A percentile compares a stretch with the other conserved stretches of the same genome.
Evolutionary conservation across 2,888 invertebrate genomes (phyloP).

Genomic region (Metellina segmentata): DNA sequence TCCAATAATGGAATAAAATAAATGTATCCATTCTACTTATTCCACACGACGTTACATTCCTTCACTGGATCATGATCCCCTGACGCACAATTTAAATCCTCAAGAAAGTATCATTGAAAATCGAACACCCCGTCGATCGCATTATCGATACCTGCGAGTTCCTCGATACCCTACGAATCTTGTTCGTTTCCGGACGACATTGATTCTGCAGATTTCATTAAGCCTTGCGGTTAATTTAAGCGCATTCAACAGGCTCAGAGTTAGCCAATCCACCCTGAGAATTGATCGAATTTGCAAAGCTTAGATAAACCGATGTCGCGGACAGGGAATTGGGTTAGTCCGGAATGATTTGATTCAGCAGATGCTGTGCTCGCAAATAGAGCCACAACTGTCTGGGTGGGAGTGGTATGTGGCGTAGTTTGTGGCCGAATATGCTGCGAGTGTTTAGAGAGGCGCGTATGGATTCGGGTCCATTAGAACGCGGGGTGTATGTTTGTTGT

Average conservation of each 20-base stretch:
- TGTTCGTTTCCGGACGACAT: neutral
- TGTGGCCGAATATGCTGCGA: neutral
- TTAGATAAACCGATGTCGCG: slow-evolving; percentile 35
- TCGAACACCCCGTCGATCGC: neutral
- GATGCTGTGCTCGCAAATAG: slow-evolving; percentile 1
- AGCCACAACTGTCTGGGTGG: neutral
- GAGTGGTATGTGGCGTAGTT: no score
- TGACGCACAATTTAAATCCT: neutral
- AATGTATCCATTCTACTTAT: no score
- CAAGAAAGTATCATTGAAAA: neutral
- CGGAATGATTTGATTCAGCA: neutral
- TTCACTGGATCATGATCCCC: no score
- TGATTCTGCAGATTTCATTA: slow-evolving; percentile 63
- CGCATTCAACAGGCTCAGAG: slow-evolving; percentile 43
- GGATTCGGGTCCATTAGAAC: neutral
- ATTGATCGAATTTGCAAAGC: slow-evolving; percentile 52
- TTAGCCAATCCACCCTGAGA: slow-evolving; percentile 13
- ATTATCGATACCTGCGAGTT: slow-evolving; percentile 7
- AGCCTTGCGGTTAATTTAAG: slow-evolving; percentile 50
- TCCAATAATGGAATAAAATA: no score
- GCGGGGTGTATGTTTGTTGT: neutral
- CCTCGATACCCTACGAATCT: neutral
- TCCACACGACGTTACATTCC: no score
- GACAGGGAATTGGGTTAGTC: neutral
- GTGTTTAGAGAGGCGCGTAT: neutral